Evolutionary conservation across 92 coral and sea anemone species (phyloP), one percentile per base, ranked within the genome.

Genomic region (Umimayanthus kanabou): DNA sequence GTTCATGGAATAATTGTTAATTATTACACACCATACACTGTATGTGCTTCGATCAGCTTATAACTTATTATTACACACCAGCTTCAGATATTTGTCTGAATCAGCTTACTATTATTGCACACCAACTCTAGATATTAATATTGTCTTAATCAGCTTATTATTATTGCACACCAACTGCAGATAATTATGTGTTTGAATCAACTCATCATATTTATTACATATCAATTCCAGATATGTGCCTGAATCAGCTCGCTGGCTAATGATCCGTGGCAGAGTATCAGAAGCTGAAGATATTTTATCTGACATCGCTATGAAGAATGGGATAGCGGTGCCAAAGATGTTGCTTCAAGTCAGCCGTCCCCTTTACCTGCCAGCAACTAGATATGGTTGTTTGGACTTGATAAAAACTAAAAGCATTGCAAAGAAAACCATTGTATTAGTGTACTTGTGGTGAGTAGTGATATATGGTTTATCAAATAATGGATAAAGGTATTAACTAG

Each of bases 241-340:
- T 22, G 99, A 97, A 71, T 97, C 99, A 67, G 97, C 99, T 25
- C 94, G 99, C 8, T 97, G 99, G 99, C 89, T 97, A 39, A 92
- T 97, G 89, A 97, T 95, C 55, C 93, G 96, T 37, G 99, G 99
- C 39, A 94, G 97, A 37, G 93, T 97, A 16, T 91, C 98, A 47
- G 99, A 97, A 71, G 99, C 99, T 57, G 99, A 97, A 73, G 98
- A 93, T 9, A 93, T 97, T 57, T 88, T 97, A 47, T 86, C 93
- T 4, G 96, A 87, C 47, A 97, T 95, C 45, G 98, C 99, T 6
- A 83, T 96, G 77, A 95, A 97, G 91, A 97, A 97, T 90, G 99
- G 99, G 33, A 91, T 97, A 88, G 96, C 99, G 50, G 92, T 97
- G 9, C 99, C 99, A 7, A 97, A 97, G 84, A 93, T 94, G 37